Conservation (phyloP, 1,140 invertebrate species). For the Formica exsecta region DNA sequence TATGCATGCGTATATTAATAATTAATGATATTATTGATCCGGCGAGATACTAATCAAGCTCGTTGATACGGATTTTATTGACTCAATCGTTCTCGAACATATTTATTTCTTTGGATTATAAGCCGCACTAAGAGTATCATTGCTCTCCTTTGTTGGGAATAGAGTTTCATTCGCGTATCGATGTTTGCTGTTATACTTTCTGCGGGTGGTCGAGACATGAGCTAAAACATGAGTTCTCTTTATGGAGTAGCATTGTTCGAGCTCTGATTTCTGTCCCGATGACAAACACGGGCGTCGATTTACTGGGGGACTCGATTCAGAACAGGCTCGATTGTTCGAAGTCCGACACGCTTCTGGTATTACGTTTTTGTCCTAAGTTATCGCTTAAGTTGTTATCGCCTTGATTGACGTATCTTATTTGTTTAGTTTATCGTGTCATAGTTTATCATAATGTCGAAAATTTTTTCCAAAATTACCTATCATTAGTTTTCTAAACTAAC, state of each 20-base stretch:
- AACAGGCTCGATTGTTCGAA: conserved; percentile 20
- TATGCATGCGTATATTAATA: no score
- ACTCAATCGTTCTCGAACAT: conserved; percentile 7
- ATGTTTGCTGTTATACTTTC: conserved; percentile 50
- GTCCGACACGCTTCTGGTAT: conserved; percentile 22
- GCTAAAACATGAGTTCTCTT: conserved; percentile 52
- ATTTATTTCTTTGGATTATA: conserved; percentile 20
- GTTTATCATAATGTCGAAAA: background rate
- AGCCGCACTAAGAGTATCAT: conserved; percentile 21
- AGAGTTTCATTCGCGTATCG: conserved; percentile 50
- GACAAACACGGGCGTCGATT: conserved; percentile 43
- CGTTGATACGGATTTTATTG: conserved; percentile 19
- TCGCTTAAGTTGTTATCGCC: conserved; percentile 11
- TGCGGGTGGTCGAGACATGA: conserved; percentile 43
- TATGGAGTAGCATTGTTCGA: conserved; percentile 43
- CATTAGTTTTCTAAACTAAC: background rate
- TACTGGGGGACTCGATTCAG: background rate
- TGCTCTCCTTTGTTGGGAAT: conserved; percentile 28
- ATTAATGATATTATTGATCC: conserved; percentile 12
- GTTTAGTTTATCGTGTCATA: background rate
- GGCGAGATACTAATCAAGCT: background rate
- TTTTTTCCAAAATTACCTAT: background rate
- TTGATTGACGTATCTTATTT: background rate
- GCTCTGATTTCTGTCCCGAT: conserved; percentile 40
- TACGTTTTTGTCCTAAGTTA: conserved; percentile 4